phyloP scores from a whole-genome alignment of 2,888 invertebrate species.

The Xestia sexstrigata region DNA sequence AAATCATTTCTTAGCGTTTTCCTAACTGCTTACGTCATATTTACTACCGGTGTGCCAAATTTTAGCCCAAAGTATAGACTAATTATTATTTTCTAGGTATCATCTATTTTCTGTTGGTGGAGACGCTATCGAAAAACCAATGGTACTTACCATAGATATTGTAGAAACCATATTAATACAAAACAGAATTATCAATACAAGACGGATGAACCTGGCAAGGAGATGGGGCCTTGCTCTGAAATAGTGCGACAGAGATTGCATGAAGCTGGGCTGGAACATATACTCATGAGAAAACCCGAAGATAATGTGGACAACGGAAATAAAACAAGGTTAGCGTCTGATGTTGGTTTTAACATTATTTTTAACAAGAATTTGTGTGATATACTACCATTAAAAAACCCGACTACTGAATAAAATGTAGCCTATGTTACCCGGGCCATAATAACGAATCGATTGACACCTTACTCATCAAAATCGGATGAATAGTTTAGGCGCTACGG shows the following conservation, averaged over 20 bases:
- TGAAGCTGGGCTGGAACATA: conserved; percentile 20
- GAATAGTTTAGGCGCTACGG: too few relatives aligned
- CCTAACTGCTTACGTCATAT: too few relatives aligned
- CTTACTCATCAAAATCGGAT: too few relatives aligned
- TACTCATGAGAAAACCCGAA: conserved; percentile 29
- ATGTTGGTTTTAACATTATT: not conserved
- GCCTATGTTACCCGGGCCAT: too few relatives aligned
- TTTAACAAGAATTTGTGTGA: too few relatives aligned
- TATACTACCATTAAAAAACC: too few relatives aligned
- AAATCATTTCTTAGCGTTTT: too few relatives aligned
- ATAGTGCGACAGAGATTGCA: conserved; percentile 10
- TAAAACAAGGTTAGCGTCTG: not conserved
- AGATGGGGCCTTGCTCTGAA: conserved; percentile 6
- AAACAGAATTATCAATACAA: not conserved
- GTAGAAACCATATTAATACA: not conserved
- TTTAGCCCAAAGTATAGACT: not conserved
- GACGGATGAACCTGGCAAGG: not conserved
- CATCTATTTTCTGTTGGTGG: conserved; percentile 3
- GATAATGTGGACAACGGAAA: not conserved
- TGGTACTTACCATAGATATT: not conserved
- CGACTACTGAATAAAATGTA: too few relatives aligned
- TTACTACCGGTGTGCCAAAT: too few relatives aligned
- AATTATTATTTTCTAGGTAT: not conserved
- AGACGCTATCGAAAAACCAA: not conserved
- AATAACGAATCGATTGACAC: too few relatives aligned